A percentile compares a stretch with the other conserved stretches of the same genome.
phyloP scores from a whole-genome alignment of 2,797 vertebrate species.

The Chrysolophus pictus region DNA sequence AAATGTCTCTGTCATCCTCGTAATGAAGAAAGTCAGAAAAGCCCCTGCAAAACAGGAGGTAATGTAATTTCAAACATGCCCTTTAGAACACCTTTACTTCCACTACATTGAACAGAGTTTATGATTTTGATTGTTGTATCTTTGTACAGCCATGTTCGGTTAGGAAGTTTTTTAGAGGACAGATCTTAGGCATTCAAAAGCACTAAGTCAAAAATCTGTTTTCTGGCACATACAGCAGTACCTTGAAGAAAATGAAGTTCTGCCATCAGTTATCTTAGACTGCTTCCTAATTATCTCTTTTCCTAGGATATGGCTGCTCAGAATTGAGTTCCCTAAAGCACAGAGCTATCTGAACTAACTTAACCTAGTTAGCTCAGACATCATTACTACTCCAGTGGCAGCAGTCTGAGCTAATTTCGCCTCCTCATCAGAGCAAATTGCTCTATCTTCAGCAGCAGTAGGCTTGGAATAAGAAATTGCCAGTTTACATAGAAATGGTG shows the following conservation, averaged over 20 bases:
- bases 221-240: background rate
- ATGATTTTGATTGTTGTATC: background rate
- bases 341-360: slow-evolving; percentile 28
- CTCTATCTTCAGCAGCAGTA: background rate
- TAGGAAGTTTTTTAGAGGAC: background rate
- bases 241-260: background rate
- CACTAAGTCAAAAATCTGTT: background rate
- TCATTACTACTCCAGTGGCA: slow-evolving; percentile 40
- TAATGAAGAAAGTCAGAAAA: background rate
- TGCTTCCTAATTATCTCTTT: slow-evolving; percentile 42
- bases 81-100: background rate
- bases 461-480: slow-evolving; percentile 25
- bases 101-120: background rate
- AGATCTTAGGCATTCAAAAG: background rate
- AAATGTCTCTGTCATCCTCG: background rate
- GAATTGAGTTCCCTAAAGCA: slow-evolving; percentile 45
- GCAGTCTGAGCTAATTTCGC: slow-evolving; percentile 9
- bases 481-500: background rate
- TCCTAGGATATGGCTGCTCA: background rate
- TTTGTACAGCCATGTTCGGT: background rate
- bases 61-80: background rate
- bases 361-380: slow-evolving; percentile 55
- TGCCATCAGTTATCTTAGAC: slow-evolving; percentile 16
- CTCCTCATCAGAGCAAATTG: slow-evolving; percentile 31
- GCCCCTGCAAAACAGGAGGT: background rate